Evolutionary conservation across 2,113 vertebrate genomes (phyloP).

Genomic region (Etheostoma cragini): DNA sequence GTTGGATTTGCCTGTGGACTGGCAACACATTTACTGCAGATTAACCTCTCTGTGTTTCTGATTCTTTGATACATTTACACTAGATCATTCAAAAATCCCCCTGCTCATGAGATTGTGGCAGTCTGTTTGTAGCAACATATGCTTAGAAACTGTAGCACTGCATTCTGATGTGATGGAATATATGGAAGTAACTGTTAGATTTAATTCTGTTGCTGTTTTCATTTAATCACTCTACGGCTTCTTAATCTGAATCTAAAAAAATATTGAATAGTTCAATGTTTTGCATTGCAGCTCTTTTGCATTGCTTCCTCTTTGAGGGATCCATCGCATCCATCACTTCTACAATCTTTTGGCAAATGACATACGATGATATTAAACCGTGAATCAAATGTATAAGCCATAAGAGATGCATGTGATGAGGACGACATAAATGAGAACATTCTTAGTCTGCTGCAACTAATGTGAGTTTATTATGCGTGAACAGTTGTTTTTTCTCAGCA

Average conservation of each 20-base stretch:
- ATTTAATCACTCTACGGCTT: not conserved
- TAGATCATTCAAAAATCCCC: no score
- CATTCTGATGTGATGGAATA: not conserved
- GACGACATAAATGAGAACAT: not conserved
- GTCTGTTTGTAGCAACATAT: not conserved
- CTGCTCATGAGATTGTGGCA: no score
- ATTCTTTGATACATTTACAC: no score
- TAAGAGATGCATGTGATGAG: not conserved
- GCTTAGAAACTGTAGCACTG: not conserved
- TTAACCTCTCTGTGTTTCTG: not conserved
- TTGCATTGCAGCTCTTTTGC: not conserved
- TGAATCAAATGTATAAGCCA: not conserved
- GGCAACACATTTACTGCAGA: not conserved
- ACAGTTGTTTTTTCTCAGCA: slow-evolving; percentile 12
- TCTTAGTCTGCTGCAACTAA: not conserved
- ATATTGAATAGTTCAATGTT: not conserved
- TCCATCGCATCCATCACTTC: slow-evolving; percentile 5
- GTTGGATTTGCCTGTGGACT: not conserved
- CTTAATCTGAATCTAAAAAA: not conserved
- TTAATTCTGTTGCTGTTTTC: not conserved
- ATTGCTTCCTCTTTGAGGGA: not conserved
- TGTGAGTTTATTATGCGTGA: not conserved
- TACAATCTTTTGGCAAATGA: no score
- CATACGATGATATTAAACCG: not conserved
- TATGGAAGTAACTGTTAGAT: not conserved